Base-by-base conservation (phyloP, 1,140 invertebrate species). In the Nomia melanderi region DNA sequence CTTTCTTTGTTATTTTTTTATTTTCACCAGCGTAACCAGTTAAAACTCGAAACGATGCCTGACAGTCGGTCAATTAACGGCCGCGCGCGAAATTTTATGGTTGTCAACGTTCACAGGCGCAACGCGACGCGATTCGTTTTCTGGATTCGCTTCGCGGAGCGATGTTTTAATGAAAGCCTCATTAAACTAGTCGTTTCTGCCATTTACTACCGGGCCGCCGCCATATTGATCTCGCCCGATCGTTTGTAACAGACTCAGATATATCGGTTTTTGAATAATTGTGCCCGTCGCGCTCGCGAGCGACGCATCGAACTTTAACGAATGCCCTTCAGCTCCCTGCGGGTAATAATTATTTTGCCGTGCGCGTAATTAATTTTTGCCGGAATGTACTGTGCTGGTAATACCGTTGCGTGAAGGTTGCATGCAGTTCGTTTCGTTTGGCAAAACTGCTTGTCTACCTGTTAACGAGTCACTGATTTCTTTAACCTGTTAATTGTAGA, bases 41-140 rank as follows among this genome's bases (percentile, higher is more conserved):
- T 20, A 9, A n/a, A 66, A 60, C 59, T n/a, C 20, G 39, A 17
- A 2, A 8, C 54, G 25, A 56, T 25, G 69, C 7, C 33, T 62
- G 59, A 62, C 69, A n/a, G 27, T 9, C 62, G 36, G 39, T 59
- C 39, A 31, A 59, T 75, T 67, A 67, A 64, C n/a, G 64, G 20
- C 44, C 14, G 25, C 63, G 3, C 9, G n/a, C n/a, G n/a, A 1
- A 44, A 44, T 23, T 50, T 50, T 7, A 23, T 14, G 36, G 8
- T 17, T 11, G 14, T 41, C 14, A n/a, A 1, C 8, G n/a, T n/a
- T 7, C 20, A 20, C n/a, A 8, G 23, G 5, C 23, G 17, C 36
- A 23, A 65, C 44, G 23, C 9, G 12, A 11, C 5, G 25, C 39
- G 23, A 41, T 31, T 27, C 47, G 36, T 62, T 47, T 62, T 62